Conservation (phyloP, 2,113 vertebrate species). For the Chionodraco myersi region DNA sequence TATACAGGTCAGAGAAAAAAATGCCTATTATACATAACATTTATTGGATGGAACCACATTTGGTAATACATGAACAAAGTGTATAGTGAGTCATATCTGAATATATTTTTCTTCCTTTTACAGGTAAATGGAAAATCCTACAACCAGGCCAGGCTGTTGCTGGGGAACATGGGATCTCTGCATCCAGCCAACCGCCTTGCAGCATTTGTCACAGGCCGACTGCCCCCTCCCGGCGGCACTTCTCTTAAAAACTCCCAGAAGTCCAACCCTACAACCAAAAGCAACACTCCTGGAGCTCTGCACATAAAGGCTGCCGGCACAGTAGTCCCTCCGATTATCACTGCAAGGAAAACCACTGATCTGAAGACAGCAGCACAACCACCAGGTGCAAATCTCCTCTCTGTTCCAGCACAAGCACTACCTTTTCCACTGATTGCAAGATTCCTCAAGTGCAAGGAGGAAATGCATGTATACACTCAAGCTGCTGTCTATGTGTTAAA, state of each 20-base stretch:
- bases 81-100: background rate
- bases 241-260: slow-evolving; percentile 61
- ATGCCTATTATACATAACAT: background rate
- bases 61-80: background rate
- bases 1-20: slow-evolving; percentile 87
- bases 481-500: too few relatives aligned
- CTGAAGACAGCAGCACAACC: background rate
- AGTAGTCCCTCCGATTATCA: background rate
- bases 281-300: background rate
- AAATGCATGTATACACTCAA: too few relatives aligned
- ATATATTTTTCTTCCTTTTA: slow-evolving; percentile 36
- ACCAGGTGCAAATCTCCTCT: slow-evolving; percentile 35
- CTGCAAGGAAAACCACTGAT: slow-evolving; percentile 14
- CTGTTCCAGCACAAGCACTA: background rate
- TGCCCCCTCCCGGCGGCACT: slow-evolving; percentile 62
- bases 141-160: slow-evolving; percentile 90
- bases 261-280: background rate
- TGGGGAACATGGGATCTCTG: slow-evolving; percentile 94
- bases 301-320: background rate
- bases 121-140: slow-evolving; percentile 95
- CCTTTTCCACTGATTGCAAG: background rate
- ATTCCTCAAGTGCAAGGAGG: too few relatives aligned
- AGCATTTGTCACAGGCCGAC: slow-evolving; percentile 90
- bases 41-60: background rate
- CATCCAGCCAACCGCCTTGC: slow-evolving; percentile 94